Evolutionary conservation across 64 coral and sea anemone species (phyloP).

Genomic region (Acropora tenuis): DNA sequence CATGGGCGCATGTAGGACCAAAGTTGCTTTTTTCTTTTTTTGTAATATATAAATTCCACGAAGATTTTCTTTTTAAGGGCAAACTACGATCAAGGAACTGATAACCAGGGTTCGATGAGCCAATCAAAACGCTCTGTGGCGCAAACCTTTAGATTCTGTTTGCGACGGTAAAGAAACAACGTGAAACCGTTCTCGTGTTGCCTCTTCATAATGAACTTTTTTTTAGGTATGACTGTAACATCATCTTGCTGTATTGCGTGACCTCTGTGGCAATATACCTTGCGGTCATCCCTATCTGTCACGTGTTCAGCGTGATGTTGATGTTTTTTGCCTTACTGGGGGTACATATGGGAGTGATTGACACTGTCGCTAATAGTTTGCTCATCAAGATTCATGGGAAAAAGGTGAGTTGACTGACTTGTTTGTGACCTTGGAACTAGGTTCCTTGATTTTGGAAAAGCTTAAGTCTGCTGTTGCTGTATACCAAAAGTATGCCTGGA

Average conservation of each 20-base stretch:
- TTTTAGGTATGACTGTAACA: slow-evolving; percentile 83
- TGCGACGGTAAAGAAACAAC: not conserved
- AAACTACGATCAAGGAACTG: too few species aligned
- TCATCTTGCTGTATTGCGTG: slow-evolving; percentile 80
- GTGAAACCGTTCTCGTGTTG: not conserved
- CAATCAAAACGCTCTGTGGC: not conserved
- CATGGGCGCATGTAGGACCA: too few species aligned
- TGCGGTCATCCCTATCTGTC: slow-evolving; percentile 85
- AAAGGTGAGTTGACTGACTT: slow-evolving; percentile 61
- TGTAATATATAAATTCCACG: too few species aligned
- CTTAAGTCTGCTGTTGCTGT: too few species aligned
- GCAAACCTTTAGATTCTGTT: too few species aligned
- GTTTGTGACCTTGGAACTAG: too few species aligned
- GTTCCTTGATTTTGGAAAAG: too few species aligned
- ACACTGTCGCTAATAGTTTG: slow-evolving; percentile 91
- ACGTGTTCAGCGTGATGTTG: slow-evolving; percentile 79
- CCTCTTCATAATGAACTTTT: not conserved
- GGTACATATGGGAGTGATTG: slow-evolving; percentile 96
- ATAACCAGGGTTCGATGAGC: too few species aligned
- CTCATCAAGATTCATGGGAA: slow-evolving; percentile 97
- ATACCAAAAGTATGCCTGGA: too few species aligned
- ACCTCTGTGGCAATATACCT: slow-evolving; percentile 79
- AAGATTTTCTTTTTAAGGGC: too few species aligned
- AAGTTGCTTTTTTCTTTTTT: too few species aligned
- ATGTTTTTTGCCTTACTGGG: slow-evolving; percentile 86